Base-by-base conservation (phyloP, 2,113 vertebrate species). In the Paracanthobrama guichenoti region DNA sequence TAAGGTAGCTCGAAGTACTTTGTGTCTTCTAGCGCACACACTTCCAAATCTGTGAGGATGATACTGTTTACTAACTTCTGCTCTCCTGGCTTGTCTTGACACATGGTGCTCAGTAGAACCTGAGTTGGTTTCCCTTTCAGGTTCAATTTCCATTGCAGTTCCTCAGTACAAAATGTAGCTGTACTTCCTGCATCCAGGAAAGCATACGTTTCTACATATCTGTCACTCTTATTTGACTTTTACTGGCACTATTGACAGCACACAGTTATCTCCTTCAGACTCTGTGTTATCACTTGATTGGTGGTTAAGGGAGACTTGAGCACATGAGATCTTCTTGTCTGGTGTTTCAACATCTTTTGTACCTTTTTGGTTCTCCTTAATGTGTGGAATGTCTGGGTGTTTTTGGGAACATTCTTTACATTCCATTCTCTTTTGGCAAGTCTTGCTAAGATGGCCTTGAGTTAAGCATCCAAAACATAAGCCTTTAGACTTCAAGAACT, bases 401-500 rank as follows among this genome's bases (percentile, higher is more conserved):
- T 1, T 39, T 26, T 24, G 22, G 9, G 67, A 57, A 77, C 83
- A 87, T 79, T 64, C 44, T 46, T 79, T 35, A 48, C 71, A 81
- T 22, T 67, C 13, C 28, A 81, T 18, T 84, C 42, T 84, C 7
- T 46, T 87, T 22, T 67, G 82, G 12, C 81, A 86, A 0, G 9
- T 18, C 46, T 83, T 77, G 24, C 82, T 84, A 53, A 77, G 71
- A 42, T 87, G 84, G 0, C 86, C 66, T 1, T 6, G 16, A 5
- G 20, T 57, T 20, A 87, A 39, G n/a, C 88, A 87, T 48, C 86
- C 66, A 69, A 86, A 89, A 13, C 86, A 88, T 4, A 88, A 66
- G 0, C 86, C 85, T 4, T 85, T 80, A 0, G 14, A 31, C 11
- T 86, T 88, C 20, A 89, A 9, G 18, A 83, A 85, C 0, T 83